Conservation (phyloP, 2,888 invertebrate genomes). For the Spisula solida region DNA sequence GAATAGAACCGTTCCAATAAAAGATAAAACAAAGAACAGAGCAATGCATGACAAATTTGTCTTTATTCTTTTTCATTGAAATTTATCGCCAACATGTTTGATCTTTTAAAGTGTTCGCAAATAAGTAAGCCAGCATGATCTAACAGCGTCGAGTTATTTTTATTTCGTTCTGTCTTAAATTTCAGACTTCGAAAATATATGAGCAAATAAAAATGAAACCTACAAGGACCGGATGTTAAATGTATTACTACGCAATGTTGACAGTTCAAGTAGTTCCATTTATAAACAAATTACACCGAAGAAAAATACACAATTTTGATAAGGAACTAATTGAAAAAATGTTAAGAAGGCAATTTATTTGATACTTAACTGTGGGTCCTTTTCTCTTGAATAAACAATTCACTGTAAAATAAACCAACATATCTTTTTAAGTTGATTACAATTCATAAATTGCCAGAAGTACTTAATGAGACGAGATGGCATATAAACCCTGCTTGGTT, state of each 20-base stretch:
- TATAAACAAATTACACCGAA: slow-evolving; percentile 26
- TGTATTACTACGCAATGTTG: slow-evolving; percentile 42
- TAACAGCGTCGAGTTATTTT: neutral
- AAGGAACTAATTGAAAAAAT: slow-evolving; percentile 49
- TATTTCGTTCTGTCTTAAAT: neutral
- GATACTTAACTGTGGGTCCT: slow-evolving; percentile 25
- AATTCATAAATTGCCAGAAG: neutral
- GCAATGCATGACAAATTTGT: too few species aligned
- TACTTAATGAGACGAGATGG: slow-evolving; percentile 12
- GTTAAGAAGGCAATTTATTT: slow-evolving; percentile 44
- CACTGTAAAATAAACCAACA: slow-evolving; percentile 33
- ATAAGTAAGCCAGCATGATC: slow-evolving; percentile 3
- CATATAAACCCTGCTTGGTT: neutral
- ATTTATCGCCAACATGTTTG: neutral
- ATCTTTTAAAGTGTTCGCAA: slow-evolving; percentile 1
- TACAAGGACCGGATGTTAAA: slow-evolving; percentile 31
- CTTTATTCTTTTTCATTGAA: too few species aligned
- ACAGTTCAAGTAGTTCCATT: slow-evolving; percentile 43
- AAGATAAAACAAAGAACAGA: too few species aligned
- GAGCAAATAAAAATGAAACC: neutral
- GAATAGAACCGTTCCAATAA: too few species aligned
- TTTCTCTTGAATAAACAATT: slow-evolving; percentile 40
- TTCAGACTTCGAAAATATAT: neutral
- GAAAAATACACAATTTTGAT: slow-evolving; percentile 39
- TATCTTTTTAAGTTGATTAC: slow-evolving; percentile 28